Base-by-base conservation (phyloP, 2,888 invertebrate species). In the Hyalella azteca region DNA sequence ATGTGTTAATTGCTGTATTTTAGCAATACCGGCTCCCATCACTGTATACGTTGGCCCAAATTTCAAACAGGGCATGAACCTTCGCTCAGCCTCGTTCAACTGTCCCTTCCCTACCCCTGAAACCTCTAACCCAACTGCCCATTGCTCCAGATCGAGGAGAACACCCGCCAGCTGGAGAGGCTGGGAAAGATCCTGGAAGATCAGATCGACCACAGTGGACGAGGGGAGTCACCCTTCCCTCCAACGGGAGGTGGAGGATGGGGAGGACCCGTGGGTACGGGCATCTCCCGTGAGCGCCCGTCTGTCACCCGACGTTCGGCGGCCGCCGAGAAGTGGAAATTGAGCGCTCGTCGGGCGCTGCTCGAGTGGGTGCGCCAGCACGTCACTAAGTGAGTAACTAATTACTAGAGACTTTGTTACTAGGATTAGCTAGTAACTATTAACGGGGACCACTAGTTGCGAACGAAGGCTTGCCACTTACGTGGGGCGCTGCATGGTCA, bases 271-370 rank as follows among this genome's bases (percentile, higher is more conserved):
- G 77, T 81, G 5, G n/a, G 39, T 1, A 50, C 41, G 5, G 73
- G 79, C 29, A 84, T 84, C 15, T 84, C 85, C 54, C 85, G 93
- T 81, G 85, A 82, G 66, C 78, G 80, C 9, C 84, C 84, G 54
- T 82, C 84, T 39, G 92, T 92, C 75, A 91, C 92, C 77, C 90
- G 91, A 0, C 92, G 93, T 73, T 88, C 75, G 90, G 89, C 87
- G 89, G 91, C 85, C 86, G 87, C 86, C 22, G 88, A 92, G 86
- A 91, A 91, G 88, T 94, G 94, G 93, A 95, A 94, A 88, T 93
- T 93, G 87, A 95, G 96, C 75, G 97, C 97, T 80, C 92, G 94
- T 88, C 95, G 95, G 89, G 95, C 96, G 36, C 90, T 98, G 83
- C 90, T 98, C 82, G 93, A 95, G 86, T 98, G 97, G 97, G 97